phyloP scores from a whole-genome alignment of 2,888 invertebrate genomes.

The Erpobdella octoculata region DNA sequence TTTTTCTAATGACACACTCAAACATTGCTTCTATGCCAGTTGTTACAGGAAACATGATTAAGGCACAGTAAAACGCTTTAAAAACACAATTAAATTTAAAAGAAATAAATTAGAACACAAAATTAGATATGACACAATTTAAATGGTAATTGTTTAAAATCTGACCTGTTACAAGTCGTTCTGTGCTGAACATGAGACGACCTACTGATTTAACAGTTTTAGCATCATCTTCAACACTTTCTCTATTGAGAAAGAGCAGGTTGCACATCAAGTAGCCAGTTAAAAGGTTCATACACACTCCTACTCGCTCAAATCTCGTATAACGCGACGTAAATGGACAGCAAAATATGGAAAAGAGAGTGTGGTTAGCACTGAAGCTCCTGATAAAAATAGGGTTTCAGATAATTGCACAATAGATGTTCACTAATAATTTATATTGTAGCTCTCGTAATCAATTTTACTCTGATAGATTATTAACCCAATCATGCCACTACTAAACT shows the following conservation, averaged over 20 bases:
- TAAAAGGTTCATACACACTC: constrained; percentile 24
- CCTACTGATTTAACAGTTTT: constrained; percentile 2
- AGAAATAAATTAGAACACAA: neutral
- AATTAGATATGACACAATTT: neutral
- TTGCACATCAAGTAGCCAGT: constrained; percentile 27
- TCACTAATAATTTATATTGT: too few relatives aligned
- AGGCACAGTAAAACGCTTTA: constrained; percentile 19
- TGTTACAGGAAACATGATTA: constrained; percentile 24
- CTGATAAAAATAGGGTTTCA: too few relatives aligned
- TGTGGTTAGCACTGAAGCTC: constrained; percentile 25
- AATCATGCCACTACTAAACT: too few relatives aligned
- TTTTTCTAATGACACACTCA: constrained; percentile 9
- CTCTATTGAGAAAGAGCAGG: constrained; percentile 17
- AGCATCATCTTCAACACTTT: neutral
- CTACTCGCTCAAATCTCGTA: constrained; percentile 20
- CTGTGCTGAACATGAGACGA: constrained; percentile 14
- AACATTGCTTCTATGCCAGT: constrained; percentile 20
- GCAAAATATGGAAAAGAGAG: constrained; percentile 22
- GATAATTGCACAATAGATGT: too few relatives aligned
- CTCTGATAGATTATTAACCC: too few relatives aligned
- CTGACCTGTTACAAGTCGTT: constrained; percentile 7
- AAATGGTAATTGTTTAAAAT: neutral
- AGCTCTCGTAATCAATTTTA: too few relatives aligned
- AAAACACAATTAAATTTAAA: neutral
- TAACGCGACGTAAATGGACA: constrained; percentile 20